Conservation (phyloP, 2,797 vertebrate genomes). For the Rhynchonycteris naso region DNA sequence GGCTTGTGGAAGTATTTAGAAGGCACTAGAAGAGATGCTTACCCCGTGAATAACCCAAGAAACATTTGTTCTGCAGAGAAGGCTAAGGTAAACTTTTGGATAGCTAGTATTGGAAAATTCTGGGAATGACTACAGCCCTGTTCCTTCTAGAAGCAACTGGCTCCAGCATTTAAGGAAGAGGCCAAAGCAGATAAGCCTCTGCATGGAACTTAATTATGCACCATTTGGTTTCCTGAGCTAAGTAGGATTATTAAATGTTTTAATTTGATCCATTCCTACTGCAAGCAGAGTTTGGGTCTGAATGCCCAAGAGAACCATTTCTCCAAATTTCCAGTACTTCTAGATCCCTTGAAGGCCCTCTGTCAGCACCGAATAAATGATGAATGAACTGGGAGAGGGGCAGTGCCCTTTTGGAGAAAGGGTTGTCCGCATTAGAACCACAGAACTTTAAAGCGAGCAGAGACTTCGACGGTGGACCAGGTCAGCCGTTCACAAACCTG, state of each 20-base stretch:
- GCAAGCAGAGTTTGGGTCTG: not conserved
- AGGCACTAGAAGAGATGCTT: not conserved
- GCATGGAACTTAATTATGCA: slow-evolving; percentile 51
- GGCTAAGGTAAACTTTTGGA: not conserved
- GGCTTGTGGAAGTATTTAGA: not conserved
- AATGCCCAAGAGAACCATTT: not conserved
- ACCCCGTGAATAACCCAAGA: not conserved
- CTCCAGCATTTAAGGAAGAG: slow-evolving; percentile 22
- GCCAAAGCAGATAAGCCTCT: slow-evolving; percentile 26
- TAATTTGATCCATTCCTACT: slow-evolving; percentile 59
- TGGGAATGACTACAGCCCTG: not conserved
- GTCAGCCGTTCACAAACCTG: not conserved
- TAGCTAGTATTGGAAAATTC: not conserved
- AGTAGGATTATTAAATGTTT: slow-evolving; percentile 63
- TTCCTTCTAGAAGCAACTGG: not conserved
- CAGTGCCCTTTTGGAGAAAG: not conserved
- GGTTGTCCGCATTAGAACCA: not conserved
- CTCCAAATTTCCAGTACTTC: not conserved
- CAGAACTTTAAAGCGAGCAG: not conserved
- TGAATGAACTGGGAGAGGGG: not conserved
- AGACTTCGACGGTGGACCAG: not conserved
- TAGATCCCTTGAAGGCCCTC: not conserved
- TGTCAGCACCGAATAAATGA: not conserved
- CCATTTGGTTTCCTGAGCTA: slow-evolving; percentile 37
- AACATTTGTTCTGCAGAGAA: not conserved